Evolutionary conservation across 2,113 vertebrate species (phyloP).

Genomic region (Electrona antarctica): DNA sequence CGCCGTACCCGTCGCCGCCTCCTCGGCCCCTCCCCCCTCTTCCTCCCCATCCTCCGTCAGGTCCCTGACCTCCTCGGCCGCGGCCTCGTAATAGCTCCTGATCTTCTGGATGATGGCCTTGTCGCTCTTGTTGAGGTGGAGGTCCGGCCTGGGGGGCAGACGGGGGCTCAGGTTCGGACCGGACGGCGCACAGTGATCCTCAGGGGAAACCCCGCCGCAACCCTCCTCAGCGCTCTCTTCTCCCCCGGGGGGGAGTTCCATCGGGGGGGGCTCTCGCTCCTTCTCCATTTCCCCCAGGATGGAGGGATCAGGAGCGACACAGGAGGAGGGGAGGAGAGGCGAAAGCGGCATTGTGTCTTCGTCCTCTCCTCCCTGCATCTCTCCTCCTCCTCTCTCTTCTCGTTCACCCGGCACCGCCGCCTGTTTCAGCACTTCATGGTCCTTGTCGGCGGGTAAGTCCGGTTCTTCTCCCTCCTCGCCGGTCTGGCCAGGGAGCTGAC

Average conservation of each 20-base stretch:
- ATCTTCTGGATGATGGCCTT: slow-evolving; percentile 84
- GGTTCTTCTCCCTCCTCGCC: slow-evolving; percentile 25
- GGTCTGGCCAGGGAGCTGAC: background rate
- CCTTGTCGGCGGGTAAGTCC: slow-evolving; percentile 46
- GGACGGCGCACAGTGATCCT: background rate
- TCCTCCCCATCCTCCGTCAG: slow-evolving; percentile 8
- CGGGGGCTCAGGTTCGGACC: background rate
- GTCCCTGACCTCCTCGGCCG: slow-evolving; percentile 57
- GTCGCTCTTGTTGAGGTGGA: slow-evolving; percentile 69
- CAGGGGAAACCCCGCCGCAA: background rate
- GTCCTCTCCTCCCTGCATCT: background rate
- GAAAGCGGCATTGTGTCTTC: background rate
- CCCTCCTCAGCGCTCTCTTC: background rate
- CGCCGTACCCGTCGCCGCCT: background rate
- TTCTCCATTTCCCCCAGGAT: background rate
- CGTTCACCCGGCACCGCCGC: background rate
- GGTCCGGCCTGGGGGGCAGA: slow-evolving; percentile 37
- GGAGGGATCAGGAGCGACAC: background rate
- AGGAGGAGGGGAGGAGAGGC: background rate
- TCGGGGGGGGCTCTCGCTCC: background rate
- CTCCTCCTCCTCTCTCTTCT: background rate
- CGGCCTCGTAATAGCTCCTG: slow-evolving; percentile 81
- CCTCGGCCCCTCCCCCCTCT: slow-evolving; percentile 16
- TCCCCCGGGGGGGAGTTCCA: background rate
- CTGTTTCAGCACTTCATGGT: slow-evolving; percentile 37